These are phyloP conservation scores for Bombus impatiens DNA, from an alignment of 1,140 invertebrate genomes.

Conservation along the genomic window DNA sequence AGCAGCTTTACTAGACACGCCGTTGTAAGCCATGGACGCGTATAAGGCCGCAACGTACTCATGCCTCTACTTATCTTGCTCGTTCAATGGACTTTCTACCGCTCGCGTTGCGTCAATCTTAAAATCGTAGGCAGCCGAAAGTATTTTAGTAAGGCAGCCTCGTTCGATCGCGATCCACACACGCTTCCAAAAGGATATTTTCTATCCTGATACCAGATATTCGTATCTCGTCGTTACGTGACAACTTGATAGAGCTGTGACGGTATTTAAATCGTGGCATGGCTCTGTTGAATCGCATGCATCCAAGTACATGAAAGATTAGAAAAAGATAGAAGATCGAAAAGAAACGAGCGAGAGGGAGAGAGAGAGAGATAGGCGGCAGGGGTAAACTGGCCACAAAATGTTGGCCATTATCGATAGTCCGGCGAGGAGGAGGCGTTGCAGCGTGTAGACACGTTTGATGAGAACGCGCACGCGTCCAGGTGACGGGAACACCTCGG, in stretches of 20 bases:
- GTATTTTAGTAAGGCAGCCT: no score
- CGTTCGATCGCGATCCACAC: no score
- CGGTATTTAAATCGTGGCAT: no score
- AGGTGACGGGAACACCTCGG: slow-evolving; percentile 63
- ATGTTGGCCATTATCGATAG: slow-evolving; percentile 8
- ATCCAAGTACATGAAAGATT: no score
- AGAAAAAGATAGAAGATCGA: not conserved
- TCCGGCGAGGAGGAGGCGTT: slow-evolving; percentile 10
- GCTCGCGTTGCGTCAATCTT: slow-evolving; percentile 49
- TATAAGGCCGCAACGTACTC: slow-evolving; percentile 30
- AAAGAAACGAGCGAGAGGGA: not conserved
- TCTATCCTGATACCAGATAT: no score
- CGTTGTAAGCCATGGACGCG: slow-evolving; percentile 23
- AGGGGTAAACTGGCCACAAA: slow-evolving; percentile 5
- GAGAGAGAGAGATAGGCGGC: not conserved
- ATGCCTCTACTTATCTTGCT: slow-evolving; percentile 40
- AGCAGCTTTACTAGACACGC: not conserved
- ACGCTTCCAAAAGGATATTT: no score
- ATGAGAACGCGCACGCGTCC: slow-evolving; percentile 50
- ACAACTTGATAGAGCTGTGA: no score
- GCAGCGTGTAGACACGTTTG: slow-evolving; percentile 21
- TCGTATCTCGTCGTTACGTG: no score
- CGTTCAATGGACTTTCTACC: slow-evolving; percentile 35
- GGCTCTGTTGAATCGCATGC: no score
- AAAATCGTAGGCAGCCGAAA: no score